Conservation (phyloP, 2,113 vertebrate species). For the Hiodon tergisus region DNA sequence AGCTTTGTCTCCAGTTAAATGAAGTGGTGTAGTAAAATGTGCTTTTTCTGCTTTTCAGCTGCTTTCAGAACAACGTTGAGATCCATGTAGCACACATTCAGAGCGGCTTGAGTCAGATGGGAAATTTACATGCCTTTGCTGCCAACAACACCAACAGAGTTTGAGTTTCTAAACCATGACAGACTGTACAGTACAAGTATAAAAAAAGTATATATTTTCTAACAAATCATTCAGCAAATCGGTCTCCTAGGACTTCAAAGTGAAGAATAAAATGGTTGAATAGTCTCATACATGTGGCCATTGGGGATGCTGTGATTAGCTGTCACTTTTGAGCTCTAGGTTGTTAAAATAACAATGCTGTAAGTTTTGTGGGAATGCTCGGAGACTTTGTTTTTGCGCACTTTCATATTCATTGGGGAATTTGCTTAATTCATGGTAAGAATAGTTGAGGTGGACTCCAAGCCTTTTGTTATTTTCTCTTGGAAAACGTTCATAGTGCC, state of each 20-base stretch:
- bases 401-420: not conserved
- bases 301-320: not conserved
- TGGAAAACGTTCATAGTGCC: too few species aligned
- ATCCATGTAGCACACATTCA: conserved; percentile 98
- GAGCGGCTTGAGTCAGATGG: conserved; percentile 97
- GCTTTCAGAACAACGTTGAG: conserved; percentile 98
- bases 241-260: not conserved
- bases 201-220: conserved; percentile 21
- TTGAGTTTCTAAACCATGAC: conserved; percentile 54
- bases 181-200: conserved; percentile 44
- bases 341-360: not conserved
- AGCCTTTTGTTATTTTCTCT: too few species aligned
- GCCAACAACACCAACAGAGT: conserved; percentile 95
- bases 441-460: too few species aligned
- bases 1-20: not conserved
- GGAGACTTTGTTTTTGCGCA: not conserved
- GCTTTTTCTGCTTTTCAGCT: conserved; percentile 58
- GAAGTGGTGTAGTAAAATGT: not conserved
- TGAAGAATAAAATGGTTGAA: not conserved
- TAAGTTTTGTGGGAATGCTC: not conserved
- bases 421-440: not conserved
- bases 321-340: not conserved
- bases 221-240: not conserved
- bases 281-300: not conserved
- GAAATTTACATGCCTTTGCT: conserved; percentile 92